Evolutionary conservation across 2,888 invertebrate genomes (phyloP).

Genomic region (Drosophila longiperda): DNA sequence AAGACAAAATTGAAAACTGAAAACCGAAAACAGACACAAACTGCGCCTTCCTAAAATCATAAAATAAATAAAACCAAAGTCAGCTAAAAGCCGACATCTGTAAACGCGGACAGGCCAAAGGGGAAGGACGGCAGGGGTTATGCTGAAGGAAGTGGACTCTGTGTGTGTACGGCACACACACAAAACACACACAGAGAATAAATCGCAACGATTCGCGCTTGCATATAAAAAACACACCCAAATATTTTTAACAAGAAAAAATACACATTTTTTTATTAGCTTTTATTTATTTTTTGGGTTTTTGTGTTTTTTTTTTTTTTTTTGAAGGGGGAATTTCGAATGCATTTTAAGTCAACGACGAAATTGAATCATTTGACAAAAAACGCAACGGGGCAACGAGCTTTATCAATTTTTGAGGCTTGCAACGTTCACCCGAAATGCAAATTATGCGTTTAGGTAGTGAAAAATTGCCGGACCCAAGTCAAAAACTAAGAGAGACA

Average conservation of each 20-base stretch:
- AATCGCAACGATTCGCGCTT: constrained; percentile 28
- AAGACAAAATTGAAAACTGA: not conserved
- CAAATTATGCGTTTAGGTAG: constrained; percentile 76
- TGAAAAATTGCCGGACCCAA: constrained; percentile 43
- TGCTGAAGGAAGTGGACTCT: constrained; percentile 32
- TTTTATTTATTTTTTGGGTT: constrained; percentile 19
- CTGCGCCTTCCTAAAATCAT: constrained; percentile 63
- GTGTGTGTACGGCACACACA: constrained; percentile 22
- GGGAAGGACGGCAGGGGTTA: constrained; percentile 7
- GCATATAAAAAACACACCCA: constrained; percentile 54
- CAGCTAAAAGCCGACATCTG: constrained; percentile 67
- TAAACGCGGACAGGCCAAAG: constrained; percentile 62
- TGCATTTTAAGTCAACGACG: constrained; percentile 71
- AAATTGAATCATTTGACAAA: constrained; percentile 81
- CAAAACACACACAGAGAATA: not conserved
- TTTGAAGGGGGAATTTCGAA: constrained; percentile 25
- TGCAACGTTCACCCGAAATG: constrained; percentile 56
- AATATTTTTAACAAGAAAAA: constrained; percentile 49
- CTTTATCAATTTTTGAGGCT: constrained; percentile 56
- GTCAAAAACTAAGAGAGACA: not conserved
- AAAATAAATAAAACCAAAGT: constrained; percentile 54
- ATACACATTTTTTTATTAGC: constrained; percentile 9
- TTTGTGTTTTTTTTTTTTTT: constrained; percentile 1
- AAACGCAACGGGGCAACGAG: constrained; percentile 50
- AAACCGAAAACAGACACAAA: constrained; percentile 11